Percentiles rank a stretch among this genome's conserved stretches.
These are phyloP conservation scores for Philereme vetulata DNA, from an alignment of 2,888 invertebrate genomes.

Conservation along the genomic window DNA sequence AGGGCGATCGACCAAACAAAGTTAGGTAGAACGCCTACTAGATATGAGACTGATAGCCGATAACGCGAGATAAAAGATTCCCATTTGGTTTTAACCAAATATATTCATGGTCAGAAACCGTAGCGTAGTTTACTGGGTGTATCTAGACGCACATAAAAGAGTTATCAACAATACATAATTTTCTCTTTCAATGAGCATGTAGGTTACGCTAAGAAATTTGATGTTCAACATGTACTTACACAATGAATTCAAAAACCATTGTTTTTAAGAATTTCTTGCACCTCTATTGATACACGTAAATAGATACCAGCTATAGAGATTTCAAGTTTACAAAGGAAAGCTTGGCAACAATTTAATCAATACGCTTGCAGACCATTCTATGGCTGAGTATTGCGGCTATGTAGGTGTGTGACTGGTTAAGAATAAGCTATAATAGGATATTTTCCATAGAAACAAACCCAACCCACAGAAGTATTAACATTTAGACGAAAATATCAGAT, in stretches of 20 bases:
- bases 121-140: background rate
- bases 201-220: conserved; percentile 66
- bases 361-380: background rate
- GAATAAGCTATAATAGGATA: background rate
- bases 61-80: conserved; percentile 34
- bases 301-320: conserved; percentile 11
- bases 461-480: too few species aligned
- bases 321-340: conserved; percentile 12
- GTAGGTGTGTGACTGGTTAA: too few species aligned
- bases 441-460: background rate
- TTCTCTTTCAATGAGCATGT: conserved; percentile 62
- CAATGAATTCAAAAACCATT: conserved; percentile 42
- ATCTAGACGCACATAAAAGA: conserved; percentile 4
- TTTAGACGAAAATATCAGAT: too few species aligned
- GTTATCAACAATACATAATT: conserved; percentile 54
- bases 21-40: conserved; percentile 20
- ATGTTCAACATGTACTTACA: conserved; percentile 46
- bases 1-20: conserved; percentile 26
- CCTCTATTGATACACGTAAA: conserved; percentile 14
- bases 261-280: conserved; percentile 31
- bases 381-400: background rate
- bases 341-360: background rate
- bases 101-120: conserved; percentile 3
- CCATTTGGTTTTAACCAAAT: conserved; percentile 24
- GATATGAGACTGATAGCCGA: conserved; percentile 36